Percentiles rank a stretch among this genome's conserved stretches.
Conservation (phyloP, 1,140 invertebrate species). For the Dendroctonus valens region DNA sequence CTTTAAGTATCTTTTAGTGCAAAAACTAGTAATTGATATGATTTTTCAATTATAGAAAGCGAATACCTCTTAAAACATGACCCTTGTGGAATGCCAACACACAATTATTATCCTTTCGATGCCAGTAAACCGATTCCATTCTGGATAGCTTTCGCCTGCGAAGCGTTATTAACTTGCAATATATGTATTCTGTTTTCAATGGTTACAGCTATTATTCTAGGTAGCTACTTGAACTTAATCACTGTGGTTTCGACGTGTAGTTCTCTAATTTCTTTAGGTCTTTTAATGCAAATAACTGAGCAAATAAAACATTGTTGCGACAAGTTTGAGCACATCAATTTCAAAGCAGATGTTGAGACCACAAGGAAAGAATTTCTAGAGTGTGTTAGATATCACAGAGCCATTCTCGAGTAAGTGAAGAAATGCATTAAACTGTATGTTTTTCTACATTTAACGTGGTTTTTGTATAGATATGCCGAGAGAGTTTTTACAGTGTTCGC, state of each 20-base stretch:
- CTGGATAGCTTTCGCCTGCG: no score
- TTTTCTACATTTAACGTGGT: background rate
- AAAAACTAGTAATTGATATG: no score
- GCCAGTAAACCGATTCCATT: conserved; percentile 2
- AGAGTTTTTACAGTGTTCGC: conserved; percentile 8
- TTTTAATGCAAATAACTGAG: conserved; percentile 18
- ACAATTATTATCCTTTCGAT: conserved; percentile 17
- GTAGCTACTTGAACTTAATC: no score
- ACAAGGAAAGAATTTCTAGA: background rate
- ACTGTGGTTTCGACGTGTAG: no score
- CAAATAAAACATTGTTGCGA: conserved; percentile 11
- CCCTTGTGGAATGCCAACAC: conserved; percentile 12
- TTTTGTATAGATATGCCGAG: conserved; percentile 9
- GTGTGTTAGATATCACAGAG: conserved; percentile 20
- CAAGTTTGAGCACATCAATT: background rate
- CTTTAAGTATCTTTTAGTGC: no score
- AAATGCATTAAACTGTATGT: background rate
- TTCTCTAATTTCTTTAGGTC: conserved; percentile 3
- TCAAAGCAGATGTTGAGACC: background rate
- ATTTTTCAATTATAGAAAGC: no score
- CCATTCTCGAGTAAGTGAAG: conserved; percentile 20
- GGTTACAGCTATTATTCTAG: no score
- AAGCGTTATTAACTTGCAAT: no score
- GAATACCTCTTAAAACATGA: background rate
- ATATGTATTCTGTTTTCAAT: no score